A percentile compares a stretch with the other conserved stretches of the same genome.
Evolutionary conservation across 2,888 invertebrate genomes (phyloP).

Genomic region (Leucania comma): DNA sequence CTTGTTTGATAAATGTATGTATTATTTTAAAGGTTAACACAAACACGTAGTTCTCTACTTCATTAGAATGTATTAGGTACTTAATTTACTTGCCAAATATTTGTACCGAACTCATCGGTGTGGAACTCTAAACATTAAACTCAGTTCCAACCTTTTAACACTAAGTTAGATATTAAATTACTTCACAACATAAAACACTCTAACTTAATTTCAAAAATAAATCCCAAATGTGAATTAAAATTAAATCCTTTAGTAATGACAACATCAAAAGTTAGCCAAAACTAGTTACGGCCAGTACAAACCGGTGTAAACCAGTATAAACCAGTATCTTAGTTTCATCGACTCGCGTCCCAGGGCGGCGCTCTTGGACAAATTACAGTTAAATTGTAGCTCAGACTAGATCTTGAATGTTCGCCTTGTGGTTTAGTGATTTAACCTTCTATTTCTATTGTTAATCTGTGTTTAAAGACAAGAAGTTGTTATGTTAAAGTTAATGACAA

Average conservation of each 20-base stretch:
- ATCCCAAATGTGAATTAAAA: slow-evolving; percentile 46
- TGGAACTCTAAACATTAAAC: slow-evolving; percentile 24
- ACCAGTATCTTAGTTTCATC: slow-evolving; percentile 49
- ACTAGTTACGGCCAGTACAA: slow-evolving; percentile 44
- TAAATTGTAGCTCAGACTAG: slow-evolving; percentile 48
- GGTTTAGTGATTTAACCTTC: slow-evolving; percentile 38
- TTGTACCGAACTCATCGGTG: background rate
- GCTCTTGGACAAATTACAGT: slow-evolving; percentile 55
- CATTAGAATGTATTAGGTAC: background rate
- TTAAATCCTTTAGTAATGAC: slow-evolving; percentile 35
- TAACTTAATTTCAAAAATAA: slow-evolving; percentile 33
- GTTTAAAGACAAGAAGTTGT: slow-evolving; percentile 17
- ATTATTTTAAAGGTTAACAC: too few species aligned
- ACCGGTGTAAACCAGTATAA: slow-evolving; percentile 49
- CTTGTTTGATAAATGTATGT: too few species aligned
- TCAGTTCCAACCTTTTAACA: slow-evolving; percentile 23
- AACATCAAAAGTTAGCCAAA: slow-evolving; percentile 48
- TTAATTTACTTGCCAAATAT: background rate
- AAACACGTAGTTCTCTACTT: background rate
- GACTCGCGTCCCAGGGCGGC: slow-evolving; percentile 38
- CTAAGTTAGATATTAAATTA: slow-evolving; percentile 21
- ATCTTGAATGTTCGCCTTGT: slow-evolving; percentile 39
- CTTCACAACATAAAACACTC: slow-evolving; percentile 21
- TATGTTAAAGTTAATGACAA: background rate
- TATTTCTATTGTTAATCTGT: slow-evolving; percentile 29